Evolutionary conservation across 2,113 vertebrate species (phyloP), one percentile per base, ranked within the genome.

Genomic region (Micronycteris hirsuta): DNA sequence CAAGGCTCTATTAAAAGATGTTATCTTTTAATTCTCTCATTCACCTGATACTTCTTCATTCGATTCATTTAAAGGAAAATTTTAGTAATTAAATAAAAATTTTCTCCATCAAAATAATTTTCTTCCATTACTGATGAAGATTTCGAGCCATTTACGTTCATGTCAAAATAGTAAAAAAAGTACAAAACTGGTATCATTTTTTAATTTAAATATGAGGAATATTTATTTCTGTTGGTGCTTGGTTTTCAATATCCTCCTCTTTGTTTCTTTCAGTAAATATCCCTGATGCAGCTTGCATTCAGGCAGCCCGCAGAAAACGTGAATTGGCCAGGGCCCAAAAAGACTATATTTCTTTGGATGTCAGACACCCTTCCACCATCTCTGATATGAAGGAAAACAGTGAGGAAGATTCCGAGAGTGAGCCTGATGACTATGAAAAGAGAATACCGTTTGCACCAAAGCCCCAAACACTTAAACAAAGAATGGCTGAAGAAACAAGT

Each of bases 401-500:
- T 96, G 98, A 96, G 22, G 97, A 97, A 4, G 97, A 98, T 74
- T 96, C 98, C 41, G 99, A 99, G 61, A 98, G 98, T 92, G 99
- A 99, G 10, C 96, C 96, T 74, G 99, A 99, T 90, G 99, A 99
- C 97, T 97, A 98, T 56, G 98, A 98, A 38, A 98, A 96, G 92
- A 98, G 98, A 97, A 99, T 99, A 0, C 95, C 97, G 33, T 99
- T 99, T 97, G 98, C 98, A 6, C 99, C 98, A 19, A 98, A 98
- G 96, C 90, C 98, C 58, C 99, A 98, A 98, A 98, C 98, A 84
- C 97, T 99, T 43, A 98, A 98, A 91, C 98, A 99, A 96, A 99
- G 98, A 95, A 99, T 99, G 96, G 93, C 98, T 14, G 99, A 99
- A 96, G 98, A 99, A 96, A 98, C 98, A 94, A 98, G 99, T 99